Evolutionary conservation across 2,888 invertebrate genomes (phyloP).

Genomic region (Holacanthella duospinosa): DNA sequence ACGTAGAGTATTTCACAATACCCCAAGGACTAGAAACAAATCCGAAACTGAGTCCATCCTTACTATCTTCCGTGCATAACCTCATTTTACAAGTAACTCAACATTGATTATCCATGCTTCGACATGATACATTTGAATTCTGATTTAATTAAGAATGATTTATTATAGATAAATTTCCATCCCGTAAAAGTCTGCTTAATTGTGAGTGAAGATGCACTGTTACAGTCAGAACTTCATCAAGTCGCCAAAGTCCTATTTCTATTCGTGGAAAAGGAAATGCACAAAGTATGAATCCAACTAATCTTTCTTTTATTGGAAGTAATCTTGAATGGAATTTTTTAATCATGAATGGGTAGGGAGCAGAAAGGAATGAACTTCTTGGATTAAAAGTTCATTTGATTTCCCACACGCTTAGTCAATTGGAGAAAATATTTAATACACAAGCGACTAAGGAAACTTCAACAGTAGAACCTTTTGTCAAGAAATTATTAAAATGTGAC

Average conservation of each 20-base stretch:
- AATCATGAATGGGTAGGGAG: constrained; percentile 44
- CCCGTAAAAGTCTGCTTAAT: constrained; percentile 70
- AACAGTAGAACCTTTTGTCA: constrained; percentile 61
- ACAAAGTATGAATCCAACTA: constrained; percentile 40
- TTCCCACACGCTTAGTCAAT: constrained; percentile 48
- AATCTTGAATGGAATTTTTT: neutral
- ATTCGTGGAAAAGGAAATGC: constrained; percentile 79
- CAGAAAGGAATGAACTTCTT: constrained; percentile 79
- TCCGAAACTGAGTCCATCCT: constrained; percentile 58
- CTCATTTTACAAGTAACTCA: constrained; percentile 57
- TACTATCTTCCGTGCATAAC: constrained; percentile 68
- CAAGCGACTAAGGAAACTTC: constrained; percentile 41
- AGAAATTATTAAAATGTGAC: constrained; percentile 57
- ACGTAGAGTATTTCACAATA: constrained; percentile 70
- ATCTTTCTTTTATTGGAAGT: constrained; percentile 4
- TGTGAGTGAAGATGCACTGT: constrained; percentile 59
- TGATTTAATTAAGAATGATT: constrained; percentile 1
- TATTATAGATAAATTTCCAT: constrained; percentile 62
- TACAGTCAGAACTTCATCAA: constrained; percentile 64
- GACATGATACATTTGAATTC: neutral
- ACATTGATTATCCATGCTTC: neutral
- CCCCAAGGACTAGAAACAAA: constrained; percentile 68
- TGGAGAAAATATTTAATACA: constrained; percentile 47
- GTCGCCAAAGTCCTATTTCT: constrained; percentile 65
- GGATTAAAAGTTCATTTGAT: constrained; percentile 81